These are phyloP conservation scores for Epirrhoe tristata DNA, from an alignment of 2,888 invertebrate species.

Conservation along the genomic window DNA sequence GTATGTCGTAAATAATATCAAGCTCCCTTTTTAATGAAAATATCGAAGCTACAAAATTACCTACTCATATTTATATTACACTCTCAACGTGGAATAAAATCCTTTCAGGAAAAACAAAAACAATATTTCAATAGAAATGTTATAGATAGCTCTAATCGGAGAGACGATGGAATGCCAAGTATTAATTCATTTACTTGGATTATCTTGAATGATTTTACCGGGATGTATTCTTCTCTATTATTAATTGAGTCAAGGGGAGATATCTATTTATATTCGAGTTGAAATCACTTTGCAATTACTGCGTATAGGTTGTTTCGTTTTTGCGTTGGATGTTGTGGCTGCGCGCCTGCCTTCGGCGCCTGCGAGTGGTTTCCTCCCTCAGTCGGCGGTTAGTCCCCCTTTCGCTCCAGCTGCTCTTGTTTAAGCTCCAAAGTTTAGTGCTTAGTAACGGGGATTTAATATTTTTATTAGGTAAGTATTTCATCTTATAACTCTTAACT, in stretches of 20 bases:
- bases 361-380: constrained; percentile 31
- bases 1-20: constrained; percentile 53
- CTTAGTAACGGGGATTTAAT: constrained; percentile 47
- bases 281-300: constrained; percentile 3
- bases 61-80: constrained; percentile 36
- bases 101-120: neutral
- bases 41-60: constrained; percentile 47
- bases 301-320: constrained; percentile 13
- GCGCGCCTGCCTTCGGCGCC: constrained; percentile 41
- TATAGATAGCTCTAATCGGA: neutral
- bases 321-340: constrained; percentile 42
- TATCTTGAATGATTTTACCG: constrained; percentile 1
- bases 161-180: neutral
- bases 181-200: neutral
- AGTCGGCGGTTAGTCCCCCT: constrained; percentile 22
- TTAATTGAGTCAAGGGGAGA: neutral
- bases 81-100: neutral
- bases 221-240: neutral
- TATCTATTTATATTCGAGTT: constrained; percentile 8
- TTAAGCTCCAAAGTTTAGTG: constrained; percentile 51
- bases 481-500: constrained; percentile 36
- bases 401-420: constrained; percentile 50
- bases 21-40: constrained; percentile 57
- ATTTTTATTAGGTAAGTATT: constrained; percentile 47
- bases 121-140: neutral